Conservation (phyloP, 2,888 invertebrate genomes). For the Sesia bembeciformis region DNA sequence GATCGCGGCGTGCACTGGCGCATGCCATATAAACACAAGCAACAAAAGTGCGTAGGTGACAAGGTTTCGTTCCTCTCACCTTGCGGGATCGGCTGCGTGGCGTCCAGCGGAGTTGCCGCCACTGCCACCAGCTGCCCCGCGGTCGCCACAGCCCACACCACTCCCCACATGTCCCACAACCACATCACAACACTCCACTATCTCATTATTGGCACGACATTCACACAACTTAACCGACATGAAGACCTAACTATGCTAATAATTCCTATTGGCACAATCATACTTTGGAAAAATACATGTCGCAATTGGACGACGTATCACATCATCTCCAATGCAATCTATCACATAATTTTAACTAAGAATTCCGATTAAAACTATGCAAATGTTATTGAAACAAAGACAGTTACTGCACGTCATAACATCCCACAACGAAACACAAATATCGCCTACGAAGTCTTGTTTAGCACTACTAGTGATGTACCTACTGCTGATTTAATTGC, state of each 20-base stretch:
- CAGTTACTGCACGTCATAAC: slow-evolving; percentile 71
- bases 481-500: no score
- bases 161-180: slow-evolving; percentile 71
- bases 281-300: slow-evolving; percentile 63
- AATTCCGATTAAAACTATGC: slow-evolving; percentile 35
- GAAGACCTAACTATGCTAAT: slow-evolving; percentile 68
- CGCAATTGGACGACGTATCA: slow-evolving; percentile 33
- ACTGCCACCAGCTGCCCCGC: slow-evolving; percentile 51
- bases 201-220: slow-evolving; percentile 74
- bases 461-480: slow-evolving; percentile 23
- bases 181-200: slow-evolving; percentile 73
- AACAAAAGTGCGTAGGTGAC: slow-evolving; percentile 36
- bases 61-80: slow-evolving; percentile 57
- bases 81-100: slow-evolving; percentile 48
- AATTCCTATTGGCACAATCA: slow-evolving; percentile 69
- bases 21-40: slow-evolving; percentile 33
- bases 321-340: slow-evolving; percentile 29
- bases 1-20: slow-evolving; percentile 14
- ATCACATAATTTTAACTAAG: slow-evolving; percentile 52
- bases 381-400: slow-evolving; percentile 65
- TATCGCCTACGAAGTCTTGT: slow-evolving; percentile 30
- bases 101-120: slow-evolving; percentile 58
- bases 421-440: slow-evolving; percentile 47
- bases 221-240: slow-evolving; percentile 68
- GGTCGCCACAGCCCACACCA: slow-evolving; percentile 59